Conservation (phyloP, 1,140 invertebrate species). For the Trialeurodes vaporariorum region DNA sequence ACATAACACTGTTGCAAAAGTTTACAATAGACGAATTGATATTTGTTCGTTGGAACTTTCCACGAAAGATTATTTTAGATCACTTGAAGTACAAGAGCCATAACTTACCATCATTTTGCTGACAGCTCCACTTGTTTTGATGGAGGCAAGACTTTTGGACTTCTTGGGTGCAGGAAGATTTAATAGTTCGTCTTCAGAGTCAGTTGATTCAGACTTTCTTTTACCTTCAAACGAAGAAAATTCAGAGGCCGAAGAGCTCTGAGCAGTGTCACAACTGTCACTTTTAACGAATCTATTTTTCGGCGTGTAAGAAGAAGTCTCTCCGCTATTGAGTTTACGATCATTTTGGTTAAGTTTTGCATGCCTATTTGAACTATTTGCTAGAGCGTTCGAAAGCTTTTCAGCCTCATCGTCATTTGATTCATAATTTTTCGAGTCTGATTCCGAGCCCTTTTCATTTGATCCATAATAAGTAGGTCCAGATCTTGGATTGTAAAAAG, state of each 20-base stretch:
- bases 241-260: neutral
- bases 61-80: too few species aligned
- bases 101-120: neutral
- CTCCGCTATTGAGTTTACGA: neutral
- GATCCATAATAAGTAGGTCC: neutral
- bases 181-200: neutral
- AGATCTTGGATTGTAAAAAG: neutral
- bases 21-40: too few species aligned
- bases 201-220: neutral
- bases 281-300: neutral
- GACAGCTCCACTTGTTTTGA: neutral
- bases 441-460: neutral
- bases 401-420: neutral
- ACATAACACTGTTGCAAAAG: too few species aligned
- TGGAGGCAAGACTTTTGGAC: neutral
- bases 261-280: neutral
- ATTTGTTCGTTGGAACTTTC: too few species aligned
- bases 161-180: neutral
- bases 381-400: neutral
- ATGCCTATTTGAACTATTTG: neutral
- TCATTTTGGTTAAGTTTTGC: neutral
- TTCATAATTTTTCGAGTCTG: neutral
- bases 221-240: neutral
- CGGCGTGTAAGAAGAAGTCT: neutral
- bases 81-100: too few species aligned